Evolutionary conservation across 2,888 invertebrate genomes (phyloP).

Genomic region (Cosmopolites sordidus): DNA sequence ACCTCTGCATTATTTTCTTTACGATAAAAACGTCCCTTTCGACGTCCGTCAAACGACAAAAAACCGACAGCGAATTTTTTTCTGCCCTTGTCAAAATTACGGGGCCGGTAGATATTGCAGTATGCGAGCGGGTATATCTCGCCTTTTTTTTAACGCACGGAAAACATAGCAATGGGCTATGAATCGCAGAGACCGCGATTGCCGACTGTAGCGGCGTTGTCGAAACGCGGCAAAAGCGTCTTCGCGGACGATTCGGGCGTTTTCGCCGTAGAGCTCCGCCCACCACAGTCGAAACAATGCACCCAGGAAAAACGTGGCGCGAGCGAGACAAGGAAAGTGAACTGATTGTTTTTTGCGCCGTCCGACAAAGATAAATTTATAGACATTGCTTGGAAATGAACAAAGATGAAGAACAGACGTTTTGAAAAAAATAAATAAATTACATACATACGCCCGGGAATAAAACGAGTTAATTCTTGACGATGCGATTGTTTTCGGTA

Average conservation of each 20-base stretch:
- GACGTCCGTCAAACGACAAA: constrained; percentile 9
- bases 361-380: constrained; percentile 22
- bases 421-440: constrained; percentile 12
- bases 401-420: constrained; percentile 13
- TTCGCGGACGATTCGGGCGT: constrained; percentile 32
- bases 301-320: constrained; percentile 19
- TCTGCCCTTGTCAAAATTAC: constrained; percentile 12
- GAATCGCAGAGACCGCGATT: constrained; percentile 29
- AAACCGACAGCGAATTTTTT: background rate
- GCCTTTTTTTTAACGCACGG: constrained; percentile 32
- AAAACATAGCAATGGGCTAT: constrained; percentile 30
- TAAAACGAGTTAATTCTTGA: constrained; percentile 9
- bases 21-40: constrained; percentile 16
- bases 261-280: constrained; percentile 33
- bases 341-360: constrained; percentile 23
- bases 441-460: constrained; percentile 7
- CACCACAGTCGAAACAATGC: constrained; percentile 33
- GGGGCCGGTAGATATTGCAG: too few relatives aligned
- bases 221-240: constrained; percentile 30
- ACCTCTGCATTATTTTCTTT: constrained; percentile 12
- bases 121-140: too few relatives aligned
- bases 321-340: constrained; percentile 31
- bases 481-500: constrained; percentile 1
- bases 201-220: constrained; percentile 28
- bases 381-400: constrained; percentile 11